Evolutionary conservation across 2,888 invertebrate species (phyloP).

Genomic region (Tineola bisselliella): DNA sequence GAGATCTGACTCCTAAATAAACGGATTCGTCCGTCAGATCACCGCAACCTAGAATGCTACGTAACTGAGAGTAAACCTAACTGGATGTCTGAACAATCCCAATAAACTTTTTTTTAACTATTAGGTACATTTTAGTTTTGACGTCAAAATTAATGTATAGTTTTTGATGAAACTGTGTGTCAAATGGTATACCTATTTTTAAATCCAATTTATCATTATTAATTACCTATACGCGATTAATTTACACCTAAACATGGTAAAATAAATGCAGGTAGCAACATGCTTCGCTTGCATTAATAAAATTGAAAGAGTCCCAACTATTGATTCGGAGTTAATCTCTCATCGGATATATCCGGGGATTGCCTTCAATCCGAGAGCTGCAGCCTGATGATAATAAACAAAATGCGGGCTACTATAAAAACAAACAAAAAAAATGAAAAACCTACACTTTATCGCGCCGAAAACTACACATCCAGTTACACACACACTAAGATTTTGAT

Average conservation of each 20-base stretch:
- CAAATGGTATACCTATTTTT: too few relatives aligned
- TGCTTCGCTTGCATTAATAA: background rate
- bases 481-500: background rate
- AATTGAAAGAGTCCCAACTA: background rate
- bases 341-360: slow-evolving; percentile 8
- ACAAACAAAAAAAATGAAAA: background rate
- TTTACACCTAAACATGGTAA: background rate
- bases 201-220: too few relatives aligned
- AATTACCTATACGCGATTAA: too few relatives aligned
- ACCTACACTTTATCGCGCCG: background rate
- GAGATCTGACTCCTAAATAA: slow-evolving; percentile 4
- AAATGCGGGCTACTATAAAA: slow-evolving; percentile 7
- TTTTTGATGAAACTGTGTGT: too few relatives aligned
- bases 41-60: slow-evolving; percentile 1
- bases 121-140: too few relatives aligned
- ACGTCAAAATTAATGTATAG: too few relatives aligned
- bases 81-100: background rate
- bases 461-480: background rate
- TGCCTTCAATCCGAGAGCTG: slow-evolving; percentile 6
- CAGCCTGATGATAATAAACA: slow-evolving; percentile 10
- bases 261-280: background rate
- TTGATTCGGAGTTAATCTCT: slow-evolving; percentile 9
- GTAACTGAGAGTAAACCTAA: background rate
- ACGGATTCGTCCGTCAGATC: slow-evolving; percentile 7
- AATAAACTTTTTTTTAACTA: background rate